These are phyloP conservation scores for Drosophila equinoxialis DNA, from an alignment of 1,140 invertebrate species.

Conservation along the genomic window DNA sequence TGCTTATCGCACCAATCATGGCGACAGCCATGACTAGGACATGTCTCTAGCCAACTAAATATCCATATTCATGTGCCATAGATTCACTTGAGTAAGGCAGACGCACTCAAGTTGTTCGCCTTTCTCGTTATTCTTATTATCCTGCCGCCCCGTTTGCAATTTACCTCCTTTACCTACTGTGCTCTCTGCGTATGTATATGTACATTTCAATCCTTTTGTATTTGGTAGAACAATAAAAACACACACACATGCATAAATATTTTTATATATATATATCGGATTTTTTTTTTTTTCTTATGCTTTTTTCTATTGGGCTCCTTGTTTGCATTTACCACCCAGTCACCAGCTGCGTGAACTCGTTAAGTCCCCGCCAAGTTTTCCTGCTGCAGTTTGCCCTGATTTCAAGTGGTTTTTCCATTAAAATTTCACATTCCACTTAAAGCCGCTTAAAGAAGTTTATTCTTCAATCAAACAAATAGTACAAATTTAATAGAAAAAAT, in stretches of 20 bases:
- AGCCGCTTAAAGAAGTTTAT: no score
- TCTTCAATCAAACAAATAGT: no score
- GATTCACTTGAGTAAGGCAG: constrained; percentile 40
- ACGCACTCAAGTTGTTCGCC: constrained; percentile 64
- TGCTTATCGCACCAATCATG: constrained; percentile 69
- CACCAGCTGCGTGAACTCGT: constrained; percentile 52
- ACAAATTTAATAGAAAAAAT: no score
- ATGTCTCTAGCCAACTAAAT: constrained; percentile 41
- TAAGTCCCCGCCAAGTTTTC: constrained; percentile 40
- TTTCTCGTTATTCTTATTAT: constrained; percentile 75
- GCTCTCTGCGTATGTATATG: not conserved
- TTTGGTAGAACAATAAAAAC: constrained; percentile 65
- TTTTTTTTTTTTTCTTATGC: constrained; percentile 35
- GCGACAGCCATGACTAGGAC: constrained; percentile 34
- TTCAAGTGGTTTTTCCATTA: constrained; percentile 42
- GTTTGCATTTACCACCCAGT: constrained; percentile 37
- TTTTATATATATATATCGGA: constrained; percentile 78
- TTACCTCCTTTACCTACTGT: constrained; percentile 3
- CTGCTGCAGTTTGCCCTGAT: constrained; percentile 54
- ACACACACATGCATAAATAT: constrained; percentile 61
- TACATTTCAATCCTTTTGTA: constrained; percentile 71
- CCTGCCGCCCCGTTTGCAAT: constrained; percentile 37
- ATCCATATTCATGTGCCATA: constrained; percentile 33
- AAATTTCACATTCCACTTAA: not conserved
- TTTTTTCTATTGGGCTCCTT: constrained; percentile 26